phyloP scores from a whole-genome alignment of 64 coral and sea anemone species.

The Platygyra sinensis region DNA sequence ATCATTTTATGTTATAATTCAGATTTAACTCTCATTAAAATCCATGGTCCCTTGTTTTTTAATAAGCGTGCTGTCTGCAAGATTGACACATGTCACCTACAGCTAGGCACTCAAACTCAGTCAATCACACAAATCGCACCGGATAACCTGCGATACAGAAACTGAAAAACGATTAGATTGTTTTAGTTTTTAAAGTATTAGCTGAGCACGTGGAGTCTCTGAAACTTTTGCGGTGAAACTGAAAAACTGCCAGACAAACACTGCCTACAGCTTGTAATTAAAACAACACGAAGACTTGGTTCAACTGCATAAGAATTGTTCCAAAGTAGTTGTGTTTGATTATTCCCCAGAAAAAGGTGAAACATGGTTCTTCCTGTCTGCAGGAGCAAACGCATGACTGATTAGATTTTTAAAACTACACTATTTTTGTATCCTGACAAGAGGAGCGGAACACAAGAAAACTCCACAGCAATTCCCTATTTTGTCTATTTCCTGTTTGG shows the following conservation, averaged over 20 bases:
- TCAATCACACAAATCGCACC: neutral
- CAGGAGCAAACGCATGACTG: too few relatives aligned
- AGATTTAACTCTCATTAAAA: too few relatives aligned
- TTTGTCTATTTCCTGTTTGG: neutral
- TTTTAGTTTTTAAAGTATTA: slow-evolving; percentile 14
- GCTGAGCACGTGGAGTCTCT: neutral
- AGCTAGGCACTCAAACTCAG: neutral
- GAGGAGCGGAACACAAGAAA: neutral
- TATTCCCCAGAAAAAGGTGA: neutral
- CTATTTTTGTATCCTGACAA: slow-evolving; percentile 42
- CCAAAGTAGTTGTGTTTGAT: neutral
- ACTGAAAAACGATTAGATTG: neutral
- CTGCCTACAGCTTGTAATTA: neutral
- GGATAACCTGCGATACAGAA: neutral
- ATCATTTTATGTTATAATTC: too few relatives aligned
- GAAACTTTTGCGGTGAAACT: slow-evolving; percentile 11
- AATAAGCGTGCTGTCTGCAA: neutral
- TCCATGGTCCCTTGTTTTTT: too few relatives aligned
- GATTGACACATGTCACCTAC: neutral
- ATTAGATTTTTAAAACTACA: neutral
- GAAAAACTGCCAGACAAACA: neutral
- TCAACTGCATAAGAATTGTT: neutral
- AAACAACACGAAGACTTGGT: neutral
- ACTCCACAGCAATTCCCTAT: neutral
- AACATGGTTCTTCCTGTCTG: too few relatives aligned